Evolutionary conservation across 2,797 vertebrate species (phyloP).

Genomic region (Pseudochromis fuscus): DNA sequence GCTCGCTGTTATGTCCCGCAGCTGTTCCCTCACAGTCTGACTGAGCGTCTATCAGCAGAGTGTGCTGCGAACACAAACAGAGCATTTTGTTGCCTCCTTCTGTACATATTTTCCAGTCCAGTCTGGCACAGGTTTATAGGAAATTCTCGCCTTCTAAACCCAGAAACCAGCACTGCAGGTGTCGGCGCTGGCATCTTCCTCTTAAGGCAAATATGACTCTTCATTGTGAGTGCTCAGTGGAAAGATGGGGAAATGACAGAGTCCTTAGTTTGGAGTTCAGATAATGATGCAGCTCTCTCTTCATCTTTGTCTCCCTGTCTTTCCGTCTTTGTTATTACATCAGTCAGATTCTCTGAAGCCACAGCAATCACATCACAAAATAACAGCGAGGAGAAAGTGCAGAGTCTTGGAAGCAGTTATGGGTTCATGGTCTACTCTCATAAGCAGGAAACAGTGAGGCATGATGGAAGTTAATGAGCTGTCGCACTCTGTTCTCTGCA

Average conservation of each 20-base stretch:
- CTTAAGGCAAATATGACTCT: conserved; percentile 18
- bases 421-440: conserved; percentile 38
- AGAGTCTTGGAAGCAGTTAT: conserved; percentile 31
- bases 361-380: conserved; percentile 33
- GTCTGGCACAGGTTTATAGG: not conserved
- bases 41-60: not conserved
- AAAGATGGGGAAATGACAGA: conserved; percentile 27
- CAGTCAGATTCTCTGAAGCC: conserved; percentile 44
- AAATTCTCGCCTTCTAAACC: not conserved
- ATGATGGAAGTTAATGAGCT: conserved; percentile 73
- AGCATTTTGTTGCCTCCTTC: conserved; percentile 12
- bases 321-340: conserved; percentile 43
- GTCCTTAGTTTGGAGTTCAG: conserved; percentile 21
- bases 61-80: not conserved
- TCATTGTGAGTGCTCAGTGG: conserved; percentile 4
- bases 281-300: conserved; percentile 54
- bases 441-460: conserved; percentile 59
- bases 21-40: conserved; percentile 3
- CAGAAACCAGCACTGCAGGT: not conserved
- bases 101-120: not conserved
- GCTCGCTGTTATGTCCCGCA: conserved; percentile 17
- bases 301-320: conserved; percentile 21
- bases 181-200: conserved; percentile 13
- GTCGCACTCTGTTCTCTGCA: conserved; percentile 55
- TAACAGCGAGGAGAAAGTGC: conserved; percentile 33